phyloP scores from a whole-genome alignment of 2,888 invertebrate genomes.

The Bibio marci region DNA sequence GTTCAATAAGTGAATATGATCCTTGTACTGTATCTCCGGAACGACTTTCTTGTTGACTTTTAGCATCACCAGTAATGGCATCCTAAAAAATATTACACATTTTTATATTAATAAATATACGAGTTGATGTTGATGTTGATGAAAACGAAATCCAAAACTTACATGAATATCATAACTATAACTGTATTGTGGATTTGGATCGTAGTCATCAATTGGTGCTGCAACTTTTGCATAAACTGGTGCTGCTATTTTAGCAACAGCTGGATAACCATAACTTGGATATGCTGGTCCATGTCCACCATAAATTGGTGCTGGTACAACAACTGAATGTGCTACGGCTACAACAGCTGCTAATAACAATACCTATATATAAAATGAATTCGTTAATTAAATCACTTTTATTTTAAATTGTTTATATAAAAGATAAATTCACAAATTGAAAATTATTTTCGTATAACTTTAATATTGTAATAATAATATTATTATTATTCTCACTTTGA shows the following conservation, averaged over 20 bases:
- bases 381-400: too few species aligned
- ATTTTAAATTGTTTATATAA: too few species aligned
- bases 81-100: constrained; percentile 25
- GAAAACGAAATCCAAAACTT: constrained; percentile 9
- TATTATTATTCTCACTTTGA: constrained; percentile 17
- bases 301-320: constrained; percentile 3
- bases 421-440: too few species aligned
- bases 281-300: constrained; percentile 3
- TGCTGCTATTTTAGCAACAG: constrained; percentile 20
- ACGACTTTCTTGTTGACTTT: constrained; percentile 35
- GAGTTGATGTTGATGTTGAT: too few species aligned
- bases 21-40: constrained; percentile 37
- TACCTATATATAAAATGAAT: constrained; percentile 3
- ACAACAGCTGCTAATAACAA: constrained; percentile 3
- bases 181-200: constrained; percentile 37
- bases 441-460: too few species aligned
- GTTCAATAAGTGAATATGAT: constrained; percentile 34
- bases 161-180: constrained; percentile 37
- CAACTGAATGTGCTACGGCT: constrained; percentile 3
- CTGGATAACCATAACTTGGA: constrained; percentile 5
- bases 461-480: neutral
- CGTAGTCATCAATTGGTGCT: constrained; percentile 21
- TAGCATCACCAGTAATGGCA: constrained; percentile 35
- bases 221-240: constrained; percentile 15
- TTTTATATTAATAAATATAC: too few species aligned